Evolutionary conservation across 2,888 invertebrate species (phyloP).

Genomic region (Drosophila hamatofila): DNA sequence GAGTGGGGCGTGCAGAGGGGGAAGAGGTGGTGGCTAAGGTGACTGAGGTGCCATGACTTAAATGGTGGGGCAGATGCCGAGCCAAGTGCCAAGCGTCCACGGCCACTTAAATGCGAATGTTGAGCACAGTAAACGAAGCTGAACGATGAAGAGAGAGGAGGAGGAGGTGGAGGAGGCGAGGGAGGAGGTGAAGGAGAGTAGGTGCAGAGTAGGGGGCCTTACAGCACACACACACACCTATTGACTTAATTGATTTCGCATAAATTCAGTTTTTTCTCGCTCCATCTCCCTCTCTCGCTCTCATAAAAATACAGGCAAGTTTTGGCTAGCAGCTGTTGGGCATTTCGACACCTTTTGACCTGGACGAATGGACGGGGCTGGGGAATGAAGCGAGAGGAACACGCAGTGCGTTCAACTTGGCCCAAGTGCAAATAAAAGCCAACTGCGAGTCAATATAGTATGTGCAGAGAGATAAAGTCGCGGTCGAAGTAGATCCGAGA

Average conservation of each 20-base stretch:
- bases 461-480: slow-evolving; percentile 51
- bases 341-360: slow-evolving; percentile 70
- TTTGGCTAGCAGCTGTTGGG: slow-evolving; percentile 53
- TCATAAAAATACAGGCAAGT: slow-evolving; percentile 8
- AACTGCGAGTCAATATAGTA: slow-evolving; percentile 43
- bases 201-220: slow-evolving; percentile 4
- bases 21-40: background rate
- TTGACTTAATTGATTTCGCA: slow-evolving; percentile 74
- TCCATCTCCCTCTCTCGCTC: background rate
- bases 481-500: background rate
- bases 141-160: slow-evolving; percentile 4
- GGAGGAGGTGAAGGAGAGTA: background rate
- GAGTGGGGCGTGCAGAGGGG: background rate
- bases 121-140: slow-evolving; percentile 13
- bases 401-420: slow-evolving; percentile 66
- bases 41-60: background rate
- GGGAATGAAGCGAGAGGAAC: background rate
- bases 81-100: slow-evolving; percentile 53
- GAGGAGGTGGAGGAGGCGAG: background rate
- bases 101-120: slow-evolving; percentile 45
- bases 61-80: slow-evolving; percentile 31
- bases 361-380: background rate
- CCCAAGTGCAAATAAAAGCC: slow-evolving; percentile 55
- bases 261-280: slow-evolving; percentile 43
- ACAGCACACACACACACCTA: slow-evolving; percentile 63